Evolutionary conservation across 2,113 vertebrate species (phyloP).

Genomic region (Stigmatopora argus): DNA sequence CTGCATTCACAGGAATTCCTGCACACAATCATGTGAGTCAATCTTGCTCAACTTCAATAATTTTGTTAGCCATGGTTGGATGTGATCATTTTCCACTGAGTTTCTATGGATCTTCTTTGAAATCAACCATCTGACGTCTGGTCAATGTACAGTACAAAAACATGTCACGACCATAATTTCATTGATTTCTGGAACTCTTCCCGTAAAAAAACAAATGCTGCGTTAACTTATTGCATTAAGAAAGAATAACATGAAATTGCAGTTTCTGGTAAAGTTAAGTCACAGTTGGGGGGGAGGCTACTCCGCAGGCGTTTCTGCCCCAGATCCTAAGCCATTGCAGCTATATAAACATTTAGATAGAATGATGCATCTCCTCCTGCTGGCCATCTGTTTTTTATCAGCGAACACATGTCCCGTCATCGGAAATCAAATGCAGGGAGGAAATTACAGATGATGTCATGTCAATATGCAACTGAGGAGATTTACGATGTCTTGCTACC

Average conservation of each 20-base stretch:
- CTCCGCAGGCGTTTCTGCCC: constrained; percentile 19
- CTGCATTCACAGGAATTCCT: not conserved
- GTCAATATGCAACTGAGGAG: constrained; percentile 32
- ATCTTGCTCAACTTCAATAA: not conserved
- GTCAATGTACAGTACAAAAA: not conserved
- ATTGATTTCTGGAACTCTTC: not conserved
- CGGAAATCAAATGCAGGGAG: constrained; percentile 43
- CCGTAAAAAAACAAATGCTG: not conserved
- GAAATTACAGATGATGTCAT: constrained; percentile 57
- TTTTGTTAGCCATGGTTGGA: not conserved
- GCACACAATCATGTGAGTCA: not conserved
- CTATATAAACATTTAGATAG: constrained; percentile 41
- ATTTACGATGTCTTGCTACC: constrained; percentile 15
- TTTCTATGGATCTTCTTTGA: not conserved
- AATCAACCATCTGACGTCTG: not conserved
- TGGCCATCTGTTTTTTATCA: constrained; percentile 58
- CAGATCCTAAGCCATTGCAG: constrained; percentile 34
- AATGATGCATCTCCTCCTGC: constrained; percentile 32
- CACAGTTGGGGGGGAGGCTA: not conserved
- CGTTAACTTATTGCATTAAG: constrained; percentile 6
- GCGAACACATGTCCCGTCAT: constrained; percentile 36
- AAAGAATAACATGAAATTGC: constrained; percentile 15
- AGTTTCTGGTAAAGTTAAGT: not conserved
- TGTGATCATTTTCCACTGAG: not conserved
- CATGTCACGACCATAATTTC: not conserved